Evolutionary conservation across 1,140 invertebrate genomes (phyloP).

Genomic region (Drosophila serrata): DNA sequence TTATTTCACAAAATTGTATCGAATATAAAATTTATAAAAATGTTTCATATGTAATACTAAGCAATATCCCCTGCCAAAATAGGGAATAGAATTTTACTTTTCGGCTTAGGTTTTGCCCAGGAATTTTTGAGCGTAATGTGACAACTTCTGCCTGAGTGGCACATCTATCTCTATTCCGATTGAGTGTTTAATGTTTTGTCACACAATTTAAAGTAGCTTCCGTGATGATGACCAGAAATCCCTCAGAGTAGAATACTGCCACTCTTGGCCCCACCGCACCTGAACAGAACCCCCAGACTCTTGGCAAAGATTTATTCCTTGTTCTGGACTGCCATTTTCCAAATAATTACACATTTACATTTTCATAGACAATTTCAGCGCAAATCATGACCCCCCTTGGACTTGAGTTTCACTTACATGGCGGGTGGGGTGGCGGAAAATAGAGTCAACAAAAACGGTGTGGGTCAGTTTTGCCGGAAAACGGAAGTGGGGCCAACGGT

Average conservation of each 20-base stretch:
- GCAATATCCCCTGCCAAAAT: background rate
- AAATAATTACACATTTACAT: constrained; percentile 83
- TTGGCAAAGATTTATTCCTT: constrained; percentile 56
- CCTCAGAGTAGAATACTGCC: too few species aligned
- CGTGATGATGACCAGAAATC: constrained; percentile 38
- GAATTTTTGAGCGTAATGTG: constrained; percentile 19
- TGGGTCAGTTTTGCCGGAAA: constrained; percentile 52
- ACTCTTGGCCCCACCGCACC: too few species aligned
- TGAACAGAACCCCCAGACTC: background rate
- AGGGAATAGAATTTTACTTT: background rate
- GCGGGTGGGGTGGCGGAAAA: too few species aligned
- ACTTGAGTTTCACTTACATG: constrained; percentile 59
- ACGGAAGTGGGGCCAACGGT: constrained; percentile 49
- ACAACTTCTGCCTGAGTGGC: constrained; percentile 50
- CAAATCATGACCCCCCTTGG: constrained; percentile 70
- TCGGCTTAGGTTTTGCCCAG: background rate
- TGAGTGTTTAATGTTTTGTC: constrained; percentile 69
- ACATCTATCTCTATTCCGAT: constrained; percentile 37
- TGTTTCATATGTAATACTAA: background rate
- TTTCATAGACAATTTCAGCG: constrained; percentile 72
- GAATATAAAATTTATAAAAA: background rate
- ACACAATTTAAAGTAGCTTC: constrained; percentile 70
- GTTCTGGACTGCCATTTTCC: constrained; percentile 62
- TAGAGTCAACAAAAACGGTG: constrained; percentile 61
- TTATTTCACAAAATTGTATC: background rate